A percentile compares a stretch with the other conserved stretches of the same genome.
These are phyloP conservation scores for Erynnis tages DNA, from an alignment of 2,888 invertebrate genomes.

Conservation along the genomic window DNA sequence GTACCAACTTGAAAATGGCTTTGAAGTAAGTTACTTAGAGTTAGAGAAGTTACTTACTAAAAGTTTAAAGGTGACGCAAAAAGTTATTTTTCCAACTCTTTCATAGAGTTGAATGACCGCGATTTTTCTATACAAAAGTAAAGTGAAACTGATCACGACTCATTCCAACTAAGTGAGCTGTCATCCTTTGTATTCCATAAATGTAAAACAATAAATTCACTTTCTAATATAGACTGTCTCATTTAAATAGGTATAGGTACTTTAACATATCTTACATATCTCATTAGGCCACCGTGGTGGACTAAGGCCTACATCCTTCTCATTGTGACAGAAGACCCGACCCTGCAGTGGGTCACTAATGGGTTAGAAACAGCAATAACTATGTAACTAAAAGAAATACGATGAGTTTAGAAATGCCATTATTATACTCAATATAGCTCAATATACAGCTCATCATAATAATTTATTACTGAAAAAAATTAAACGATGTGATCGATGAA, in stretches of 20 bases:
- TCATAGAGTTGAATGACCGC: conserved; percentile 11
- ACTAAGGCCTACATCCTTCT: too few species aligned
- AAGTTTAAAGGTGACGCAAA: too few species aligned
- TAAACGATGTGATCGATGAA: conserved; percentile 17
- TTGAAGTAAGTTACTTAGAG: too few species aligned
- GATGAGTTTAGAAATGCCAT: background rate
- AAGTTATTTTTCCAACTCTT: too few species aligned
- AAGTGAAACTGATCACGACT: conserved; percentile 46
- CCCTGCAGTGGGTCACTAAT: too few species aligned
- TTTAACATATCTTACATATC: background rate
- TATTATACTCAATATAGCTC: background rate
- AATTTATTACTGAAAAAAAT: too few species aligned
- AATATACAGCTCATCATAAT: too few species aligned
- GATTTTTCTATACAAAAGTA: background rate
- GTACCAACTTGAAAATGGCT: too few species aligned
- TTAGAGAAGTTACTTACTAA: too few species aligned
- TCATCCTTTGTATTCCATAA: conserved; percentile 46
- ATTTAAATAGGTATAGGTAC: background rate
- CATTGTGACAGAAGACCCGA: too few species aligned
- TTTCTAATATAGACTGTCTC: conserved; percentile 38
- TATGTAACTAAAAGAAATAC: background rate
- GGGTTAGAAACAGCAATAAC: too few species aligned
- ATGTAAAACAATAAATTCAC: conserved; percentile 31
- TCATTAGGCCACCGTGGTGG: too few species aligned
- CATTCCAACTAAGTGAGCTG: conserved; percentile 33